These are phyloP conservation scores for Bruchidius siliquastri DNA, from an alignment of 2,888 invertebrate species.

Conservation along the genomic window DNA sequence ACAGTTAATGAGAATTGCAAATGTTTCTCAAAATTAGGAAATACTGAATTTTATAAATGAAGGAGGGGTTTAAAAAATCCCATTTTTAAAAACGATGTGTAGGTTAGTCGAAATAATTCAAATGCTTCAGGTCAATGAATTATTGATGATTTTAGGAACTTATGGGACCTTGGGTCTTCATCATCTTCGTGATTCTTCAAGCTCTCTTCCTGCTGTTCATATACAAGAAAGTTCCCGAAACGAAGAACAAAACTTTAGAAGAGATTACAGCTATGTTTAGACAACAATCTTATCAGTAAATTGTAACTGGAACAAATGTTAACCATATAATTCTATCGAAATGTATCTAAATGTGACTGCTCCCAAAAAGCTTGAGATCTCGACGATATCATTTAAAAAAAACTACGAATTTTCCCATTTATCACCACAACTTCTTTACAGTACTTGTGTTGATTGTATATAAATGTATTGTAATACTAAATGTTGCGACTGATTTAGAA, in stretches of 20 bases:
- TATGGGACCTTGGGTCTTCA: conserved; percentile 68
- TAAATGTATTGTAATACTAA: neutral
- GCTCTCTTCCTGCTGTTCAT: conserved; percentile 73
- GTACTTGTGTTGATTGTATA: neutral
- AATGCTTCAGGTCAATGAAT: neutral
- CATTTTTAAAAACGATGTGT: no score
- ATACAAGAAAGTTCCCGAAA: conserved; percentile 81
- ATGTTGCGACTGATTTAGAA: neutral
- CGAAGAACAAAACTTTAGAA: conserved; percentile 79
- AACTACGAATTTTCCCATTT: neutral
- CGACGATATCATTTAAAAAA: neutral
- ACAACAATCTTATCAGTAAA: conserved; percentile 60
- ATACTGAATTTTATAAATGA: no score
- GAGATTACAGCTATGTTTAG: conserved; percentile 81
- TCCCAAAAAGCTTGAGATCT: neutral
- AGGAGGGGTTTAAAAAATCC: no score
- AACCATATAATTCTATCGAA: neutral
- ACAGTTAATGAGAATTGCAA: no score
- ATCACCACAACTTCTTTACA: neutral
- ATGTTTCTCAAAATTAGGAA: no score
- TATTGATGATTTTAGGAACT: conserved; percentile 46
- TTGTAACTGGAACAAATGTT: neutral
- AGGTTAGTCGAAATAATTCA: no score
- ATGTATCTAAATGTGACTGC: neutral
- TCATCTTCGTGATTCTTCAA: conserved; percentile 73